These are phyloP conservation scores for Exocentrus adspersus DNA, from an alignment of 2,888 invertebrate species.

Conservation along the genomic window DNA sequence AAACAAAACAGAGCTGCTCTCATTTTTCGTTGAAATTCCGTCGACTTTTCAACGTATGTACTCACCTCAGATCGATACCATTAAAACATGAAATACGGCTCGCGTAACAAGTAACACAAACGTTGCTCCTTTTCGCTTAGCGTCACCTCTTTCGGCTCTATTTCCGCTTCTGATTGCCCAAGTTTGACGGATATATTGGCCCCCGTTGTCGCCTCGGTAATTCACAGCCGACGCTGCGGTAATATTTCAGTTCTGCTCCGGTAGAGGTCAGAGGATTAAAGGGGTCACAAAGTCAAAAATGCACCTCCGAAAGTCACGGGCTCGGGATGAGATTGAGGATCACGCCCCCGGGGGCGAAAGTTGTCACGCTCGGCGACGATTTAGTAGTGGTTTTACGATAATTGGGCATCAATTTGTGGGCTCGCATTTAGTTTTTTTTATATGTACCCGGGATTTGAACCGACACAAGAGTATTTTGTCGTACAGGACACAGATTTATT, in stretches of 20 bases:
- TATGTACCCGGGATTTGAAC: no score
- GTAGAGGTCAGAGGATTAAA: slow-evolving; percentile 22
- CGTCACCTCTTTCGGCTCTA: slow-evolving; percentile 60
- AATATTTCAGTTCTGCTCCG: slow-evolving; percentile 33
- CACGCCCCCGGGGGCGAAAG: slow-evolving; percentile 9
- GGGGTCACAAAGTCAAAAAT: slow-evolving; percentile 21
- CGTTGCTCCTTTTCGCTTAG: slow-evolving; percentile 58
- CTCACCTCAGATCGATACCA: neutral
- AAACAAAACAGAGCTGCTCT: no score
- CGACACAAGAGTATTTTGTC: no score
- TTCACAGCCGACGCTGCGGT: slow-evolving; percentile 17
- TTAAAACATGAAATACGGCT: neutral
- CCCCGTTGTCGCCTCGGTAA: slow-evolving; percentile 50
- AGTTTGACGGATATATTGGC: slow-evolving; percentile 64
- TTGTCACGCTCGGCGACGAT: slow-evolving; percentile 6
- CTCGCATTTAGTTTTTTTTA: neutral
- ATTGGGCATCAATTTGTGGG: slow-evolving; percentile 2
- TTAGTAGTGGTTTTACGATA: neutral
- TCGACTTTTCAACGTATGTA: no score
- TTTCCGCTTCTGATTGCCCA: slow-evolving; percentile 63
- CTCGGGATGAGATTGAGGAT: slow-evolving; percentile 2
- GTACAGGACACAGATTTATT: no score
- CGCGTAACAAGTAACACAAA: slow-evolving; percentile 18
- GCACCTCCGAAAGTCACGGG: slow-evolving; percentile 9
- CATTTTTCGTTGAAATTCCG: no score